Conservation (phyloP, 2,797 vertebrate species). For the Hypotaenidia philippensis region DNA sequence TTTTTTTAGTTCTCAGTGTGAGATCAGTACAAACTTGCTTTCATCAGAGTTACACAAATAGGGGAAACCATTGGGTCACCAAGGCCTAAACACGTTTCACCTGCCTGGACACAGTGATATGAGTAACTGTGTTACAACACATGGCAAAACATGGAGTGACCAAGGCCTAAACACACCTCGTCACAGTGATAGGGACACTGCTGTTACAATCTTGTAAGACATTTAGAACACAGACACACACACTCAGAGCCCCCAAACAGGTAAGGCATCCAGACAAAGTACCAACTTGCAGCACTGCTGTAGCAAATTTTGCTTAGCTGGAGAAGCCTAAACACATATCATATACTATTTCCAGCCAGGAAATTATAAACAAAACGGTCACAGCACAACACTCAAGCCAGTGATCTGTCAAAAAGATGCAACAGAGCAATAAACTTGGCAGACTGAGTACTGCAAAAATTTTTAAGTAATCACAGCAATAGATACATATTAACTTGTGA, state of each 20-base stretch:
- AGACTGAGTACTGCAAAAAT: neutral
- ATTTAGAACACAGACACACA: neutral
- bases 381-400: neutral
- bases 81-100: neutral
- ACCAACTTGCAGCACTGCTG: neutral
- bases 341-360: neutral
- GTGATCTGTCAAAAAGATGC: accelerated
- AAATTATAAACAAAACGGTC: neutral
- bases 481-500: neutral
- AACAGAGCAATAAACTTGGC: neutral
- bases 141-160: neutral
- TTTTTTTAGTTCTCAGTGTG: neutral
- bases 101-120: neutral
- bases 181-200: neutral
- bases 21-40: neutral
- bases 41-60: neutral
- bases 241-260: neutral
- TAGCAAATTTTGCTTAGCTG: neutral
- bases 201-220: neutral
- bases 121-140: neutral
- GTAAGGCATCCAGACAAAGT: neutral
- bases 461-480: neutral
- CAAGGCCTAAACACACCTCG: neutral
- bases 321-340: neutral
- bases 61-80: neutral